phyloP scores from a whole-genome alignment of 2,113 vertebrate genomes.

The Zosterops borbonicus region DNA sequence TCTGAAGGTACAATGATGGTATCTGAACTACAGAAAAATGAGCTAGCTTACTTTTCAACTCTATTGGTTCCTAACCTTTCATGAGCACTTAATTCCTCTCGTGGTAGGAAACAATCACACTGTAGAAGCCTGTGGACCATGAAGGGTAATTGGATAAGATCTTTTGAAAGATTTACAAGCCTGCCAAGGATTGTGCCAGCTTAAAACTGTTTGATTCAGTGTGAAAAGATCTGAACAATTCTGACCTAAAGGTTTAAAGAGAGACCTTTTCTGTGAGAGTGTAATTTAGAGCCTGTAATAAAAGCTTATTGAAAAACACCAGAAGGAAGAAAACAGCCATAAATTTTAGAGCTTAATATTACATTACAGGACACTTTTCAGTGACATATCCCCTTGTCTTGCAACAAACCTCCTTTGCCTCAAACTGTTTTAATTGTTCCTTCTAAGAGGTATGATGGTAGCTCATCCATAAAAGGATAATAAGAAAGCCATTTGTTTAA shows the following conservation, averaged over 20 bases:
- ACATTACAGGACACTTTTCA: conserved; percentile 36
- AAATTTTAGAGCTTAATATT: conserved; percentile 64
- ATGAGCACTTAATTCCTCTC: conserved; percentile 73
- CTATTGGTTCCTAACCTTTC: conserved; percentile 70
- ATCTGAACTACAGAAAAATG: conserved; percentile 10
- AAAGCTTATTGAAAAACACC: conserved; percentile 71
- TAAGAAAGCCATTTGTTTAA: not conserved
- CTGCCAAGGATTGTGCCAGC: conserved; percentile 75
- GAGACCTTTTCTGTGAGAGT: conserved; percentile 70
- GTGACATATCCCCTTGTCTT: not conserved
- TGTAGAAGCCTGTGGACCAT: conserved; percentile 68
- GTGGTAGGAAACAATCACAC: conserved; percentile 64
- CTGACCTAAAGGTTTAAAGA: conserved; percentile 76
- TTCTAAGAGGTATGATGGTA: not conserved
- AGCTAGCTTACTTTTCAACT: conserved; percentile 66
- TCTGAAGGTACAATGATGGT: not conserved
- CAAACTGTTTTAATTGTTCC: not conserved
- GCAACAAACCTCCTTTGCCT: not conserved
- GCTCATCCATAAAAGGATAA: not conserved
- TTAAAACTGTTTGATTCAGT: conserved; percentile 80
- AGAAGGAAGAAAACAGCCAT: conserved; percentile 65
- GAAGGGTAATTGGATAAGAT: conserved; percentile 81
- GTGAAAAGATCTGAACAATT: conserved; percentile 79
- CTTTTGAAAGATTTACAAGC: conserved; percentile 79
- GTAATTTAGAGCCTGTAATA: conserved; percentile 75